These are phyloP conservation scores for Pristiophorus japonicus DNA, from an alignment of 2,113 vertebrate species.

Conservation along the genomic window DNA sequence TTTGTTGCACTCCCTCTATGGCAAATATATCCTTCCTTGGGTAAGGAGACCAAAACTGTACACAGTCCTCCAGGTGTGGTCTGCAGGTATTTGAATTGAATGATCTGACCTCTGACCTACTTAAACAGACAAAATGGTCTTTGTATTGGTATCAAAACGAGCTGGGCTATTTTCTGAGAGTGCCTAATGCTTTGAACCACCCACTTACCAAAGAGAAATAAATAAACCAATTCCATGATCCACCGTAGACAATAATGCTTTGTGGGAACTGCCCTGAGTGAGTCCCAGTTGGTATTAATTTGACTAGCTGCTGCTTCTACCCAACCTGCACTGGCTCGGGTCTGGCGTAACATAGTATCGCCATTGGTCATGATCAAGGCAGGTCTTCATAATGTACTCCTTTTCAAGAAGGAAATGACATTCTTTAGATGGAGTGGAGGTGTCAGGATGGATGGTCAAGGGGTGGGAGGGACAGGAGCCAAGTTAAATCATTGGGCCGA, in stretches of 20 bases:
- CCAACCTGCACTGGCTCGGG: not conserved
- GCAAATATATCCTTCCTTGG: too few species aligned
- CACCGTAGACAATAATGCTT: not conserved
- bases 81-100: not conserved
- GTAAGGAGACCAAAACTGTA: too few species aligned
- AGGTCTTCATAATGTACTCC: not conserved
- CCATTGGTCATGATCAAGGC: not conserved
- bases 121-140: not conserved
- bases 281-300: not conserved
- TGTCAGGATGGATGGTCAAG: not conserved
- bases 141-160: not conserved
- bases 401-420: not conserved
- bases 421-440: not conserved
- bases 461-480: not conserved
- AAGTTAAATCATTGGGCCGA: slow-evolving; percentile 16
- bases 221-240: not conserved
- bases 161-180: not conserved
- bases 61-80: too few species aligned
- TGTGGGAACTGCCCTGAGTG: not conserved
- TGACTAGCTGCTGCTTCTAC: not conserved
- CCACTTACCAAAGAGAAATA: not conserved
- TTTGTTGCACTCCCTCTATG: too few species aligned
- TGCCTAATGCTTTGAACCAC: not conserved
- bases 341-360: not conserved
- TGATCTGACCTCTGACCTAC: not conserved